These are phyloP conservation scores for Propithecus deckenii DNA, from an alignment of 2,797 vertebrate species.

Conservation along the genomic window DNA sequence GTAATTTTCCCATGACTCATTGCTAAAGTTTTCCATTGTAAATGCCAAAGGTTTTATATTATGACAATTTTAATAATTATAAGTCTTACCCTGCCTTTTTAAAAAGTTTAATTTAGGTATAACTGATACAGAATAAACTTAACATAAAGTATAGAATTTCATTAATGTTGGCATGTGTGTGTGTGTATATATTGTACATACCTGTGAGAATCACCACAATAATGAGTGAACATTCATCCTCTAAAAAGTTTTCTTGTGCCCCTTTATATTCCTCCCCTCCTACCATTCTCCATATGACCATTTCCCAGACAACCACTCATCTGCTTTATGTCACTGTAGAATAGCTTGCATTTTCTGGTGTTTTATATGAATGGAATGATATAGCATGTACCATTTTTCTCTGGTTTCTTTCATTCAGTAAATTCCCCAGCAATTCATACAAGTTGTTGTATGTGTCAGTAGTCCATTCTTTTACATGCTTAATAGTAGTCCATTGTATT, in stretches of 20 bases:
- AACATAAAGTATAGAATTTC: background rate
- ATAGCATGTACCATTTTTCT: background rate
- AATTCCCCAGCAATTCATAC: background rate
- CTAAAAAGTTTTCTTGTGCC: background rate
- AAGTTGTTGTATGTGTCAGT: background rate
- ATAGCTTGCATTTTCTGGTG: background rate
- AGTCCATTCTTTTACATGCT: background rate
- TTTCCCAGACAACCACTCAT: background rate
- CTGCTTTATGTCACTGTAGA: background rate
- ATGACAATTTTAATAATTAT: conserved; percentile 27
- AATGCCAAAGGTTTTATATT: background rate
- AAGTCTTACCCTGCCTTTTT: background rate
- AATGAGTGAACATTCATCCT: background rate
- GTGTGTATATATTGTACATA: background rate
- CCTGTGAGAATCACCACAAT: background rate
- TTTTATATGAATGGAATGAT: background rate
- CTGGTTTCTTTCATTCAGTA: background rate
- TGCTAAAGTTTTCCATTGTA: background rate
- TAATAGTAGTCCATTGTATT: background rate
- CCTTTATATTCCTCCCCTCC: background rate
- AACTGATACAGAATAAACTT: background rate
- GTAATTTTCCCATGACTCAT: background rate
- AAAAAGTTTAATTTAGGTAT: background rate
- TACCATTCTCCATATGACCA: background rate
- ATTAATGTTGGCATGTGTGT: background rate